Base-by-base conservation (phyloP, 2,888 invertebrate species). In the Danaus chrysippus region DNA sequence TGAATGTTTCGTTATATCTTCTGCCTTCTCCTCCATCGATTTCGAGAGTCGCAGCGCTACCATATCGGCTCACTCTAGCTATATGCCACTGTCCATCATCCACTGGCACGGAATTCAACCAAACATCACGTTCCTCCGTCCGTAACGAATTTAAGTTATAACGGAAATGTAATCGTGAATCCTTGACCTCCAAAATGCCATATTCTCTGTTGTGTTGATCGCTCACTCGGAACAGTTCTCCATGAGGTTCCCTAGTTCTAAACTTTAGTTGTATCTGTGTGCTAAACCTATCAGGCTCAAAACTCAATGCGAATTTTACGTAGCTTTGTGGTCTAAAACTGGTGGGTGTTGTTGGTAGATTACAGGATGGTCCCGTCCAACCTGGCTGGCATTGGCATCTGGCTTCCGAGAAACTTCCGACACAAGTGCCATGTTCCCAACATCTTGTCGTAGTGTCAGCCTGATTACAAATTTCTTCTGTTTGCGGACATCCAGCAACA, bases 31-130 rank as follows among this genome's bases (percentile, higher is more conserved):
- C 99, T 3, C 98, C 98, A 78, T 99, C 99, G 69, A 99, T 91
- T 81, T 97, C 97, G 65, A 99, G 89, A 58, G 96, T 96, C 11
- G 98, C 98, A 10, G 97, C 97, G 56, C 97, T 97, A 46, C 98
- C 98, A 73, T 96, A 97, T 61, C 99, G 93, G 73, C 96, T 96
- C 0, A 98, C 96, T 70, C 96, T 93, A 6, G 97, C 97, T 59
- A 96, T 96, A 81, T 99, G 99, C 99, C 99, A 99, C 76, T 98
- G 97, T 0, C 99, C 99, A 81, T 98, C 97, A 77, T 98, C 97
- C 1, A 98, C 98, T 1, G 96, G 94, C 34, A 98, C 95, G 6
- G 96, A 95, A 72, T 96, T 96, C 57, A 98, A 89, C 96, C 97
- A 96, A 72, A 99, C 94, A 77, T 96, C 96, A 67, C 94, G 94